phyloP scores from a whole-genome alignment of 2,888 invertebrate genomes.

The Pyrrhia umbra region DNA sequence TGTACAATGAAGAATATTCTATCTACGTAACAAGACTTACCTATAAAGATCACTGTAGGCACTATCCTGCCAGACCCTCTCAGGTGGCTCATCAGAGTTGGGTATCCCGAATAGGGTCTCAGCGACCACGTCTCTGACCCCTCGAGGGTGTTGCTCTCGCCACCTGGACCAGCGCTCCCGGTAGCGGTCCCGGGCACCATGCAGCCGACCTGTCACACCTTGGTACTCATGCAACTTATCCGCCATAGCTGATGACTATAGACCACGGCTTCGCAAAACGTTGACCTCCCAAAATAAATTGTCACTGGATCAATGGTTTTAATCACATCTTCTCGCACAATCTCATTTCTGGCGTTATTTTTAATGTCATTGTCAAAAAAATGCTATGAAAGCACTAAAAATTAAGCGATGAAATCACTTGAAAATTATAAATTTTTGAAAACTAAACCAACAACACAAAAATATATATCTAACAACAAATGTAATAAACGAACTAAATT shows the following conservation, averaged over 20 bases:
- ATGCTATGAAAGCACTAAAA: too few relatives aligned
- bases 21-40: slow-evolving; percentile 61
- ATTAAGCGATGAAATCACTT: too few relatives aligned
- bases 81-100: slow-evolving; percentile 80
- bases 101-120: slow-evolving; percentile 84
- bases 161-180: slow-evolving; percentile 91
- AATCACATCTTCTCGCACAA: neutral
- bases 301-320: neutral
- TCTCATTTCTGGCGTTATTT: too few relatives aligned
- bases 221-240: slow-evolving; percentile 95
- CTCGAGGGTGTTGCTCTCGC: slow-evolving; percentile 91
- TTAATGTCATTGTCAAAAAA: too few relatives aligned
- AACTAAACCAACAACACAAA: neutral
- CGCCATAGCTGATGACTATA: slow-evolving; percentile 86
- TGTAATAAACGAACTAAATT: neutral
- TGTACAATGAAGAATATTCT: too few relatives aligned
- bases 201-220: slow-evolving; percentile 93
- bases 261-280: too few relatives aligned
- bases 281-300: too few relatives aligned
- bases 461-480: neutral
- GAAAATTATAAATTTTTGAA: neutral
- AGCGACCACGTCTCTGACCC: slow-evolving; percentile 87
- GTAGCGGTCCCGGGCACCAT: slow-evolving; percentile 91
- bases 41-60: slow-evolving; percentile 83
- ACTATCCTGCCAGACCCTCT: slow-evolving; percentile 80